These are phyloP conservation scores for Catocala sponsa DNA, from an alignment of 2,888 invertebrate genomes.

Conservation along the genomic window DNA sequence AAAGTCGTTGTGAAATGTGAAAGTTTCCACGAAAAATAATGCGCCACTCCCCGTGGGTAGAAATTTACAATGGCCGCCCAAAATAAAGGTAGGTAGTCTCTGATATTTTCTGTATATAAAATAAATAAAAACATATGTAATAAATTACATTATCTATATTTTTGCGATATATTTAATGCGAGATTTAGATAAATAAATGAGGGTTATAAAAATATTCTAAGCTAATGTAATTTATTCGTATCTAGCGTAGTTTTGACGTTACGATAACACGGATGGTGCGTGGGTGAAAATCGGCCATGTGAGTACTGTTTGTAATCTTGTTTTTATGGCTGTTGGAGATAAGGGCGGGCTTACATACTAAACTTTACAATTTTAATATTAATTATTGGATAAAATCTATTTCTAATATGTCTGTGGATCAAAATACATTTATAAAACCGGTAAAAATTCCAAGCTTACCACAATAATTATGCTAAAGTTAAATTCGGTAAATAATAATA, in stretches of 20 bases:
- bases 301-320: slow-evolving; percentile 71
- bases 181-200: background rate
- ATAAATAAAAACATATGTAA: slow-evolving; percentile 36
- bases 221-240: slow-evolving; percentile 45
- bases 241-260: slow-evolving; percentile 64
- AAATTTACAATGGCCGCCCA: slow-evolving; percentile 77
- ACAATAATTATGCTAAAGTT: no score
- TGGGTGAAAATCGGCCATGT: slow-evolving; percentile 79
- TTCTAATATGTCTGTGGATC: no score
- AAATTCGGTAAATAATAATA: no score
- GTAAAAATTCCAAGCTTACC: no score
- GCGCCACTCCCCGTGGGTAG: slow-evolving; percentile 64
- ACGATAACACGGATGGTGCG: slow-evolving; percentile 69
- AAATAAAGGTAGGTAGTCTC: slow-evolving; percentile 79
- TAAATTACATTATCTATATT: background rate
- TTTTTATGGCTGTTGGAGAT: slow-evolving; percentile 69
- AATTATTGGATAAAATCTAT: no score
- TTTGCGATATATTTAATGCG: background rate
- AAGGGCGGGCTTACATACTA: slow-evolving; percentile 56
- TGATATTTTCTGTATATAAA: slow-evolving; percentile 44
- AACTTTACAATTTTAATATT: background rate
- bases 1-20: slow-evolving; percentile 68
- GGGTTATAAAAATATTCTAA: background rate
- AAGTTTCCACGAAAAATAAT: slow-evolving; percentile 70
- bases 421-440: no score